Evolutionary conservation across 2,113 vertebrate genomes (phyloP).

Genomic region (Alligator mississippiensis): DNA sequence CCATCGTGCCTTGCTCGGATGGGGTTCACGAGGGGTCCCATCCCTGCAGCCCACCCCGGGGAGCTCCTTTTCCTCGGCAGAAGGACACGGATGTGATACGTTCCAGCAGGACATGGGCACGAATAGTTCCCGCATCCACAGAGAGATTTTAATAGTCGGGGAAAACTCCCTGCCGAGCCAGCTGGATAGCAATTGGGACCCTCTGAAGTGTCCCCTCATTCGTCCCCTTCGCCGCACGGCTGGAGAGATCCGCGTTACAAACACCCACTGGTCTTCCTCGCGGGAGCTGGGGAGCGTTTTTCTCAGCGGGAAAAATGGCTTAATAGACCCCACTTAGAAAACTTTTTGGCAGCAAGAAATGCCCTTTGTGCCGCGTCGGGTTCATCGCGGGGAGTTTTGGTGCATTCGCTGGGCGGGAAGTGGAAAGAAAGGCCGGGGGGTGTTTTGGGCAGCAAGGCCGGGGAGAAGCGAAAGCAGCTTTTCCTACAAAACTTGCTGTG

Average conservation of each 20-base stretch:
- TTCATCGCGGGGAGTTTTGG: no score
- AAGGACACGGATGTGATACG: accelerated
- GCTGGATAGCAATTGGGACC: not conserved
- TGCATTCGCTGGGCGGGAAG: no score
- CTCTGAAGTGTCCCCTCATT: not conserved
- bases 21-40: no score
- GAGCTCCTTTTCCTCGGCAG: not conserved
- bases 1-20: no score
- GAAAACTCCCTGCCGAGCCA: not conserved
- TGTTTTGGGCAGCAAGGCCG: no score
- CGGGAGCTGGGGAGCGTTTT: not conserved
- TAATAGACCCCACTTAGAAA: not conserved
- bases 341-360: not conserved
- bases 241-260: not conserved
- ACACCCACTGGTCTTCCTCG: not conserved
- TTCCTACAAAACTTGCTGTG: no score
- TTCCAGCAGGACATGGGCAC: accelerated
- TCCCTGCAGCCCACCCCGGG: no score
- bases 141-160: not conserved
- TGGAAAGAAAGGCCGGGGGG: no score
- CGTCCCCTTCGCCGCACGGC: not conserved
- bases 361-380: not conserved
- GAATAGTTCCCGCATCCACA: not conserved
- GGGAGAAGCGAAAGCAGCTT: no score
- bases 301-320: not conserved